phyloP scores from a whole-genome alignment of 23 tunicate genomes.

The Halocynthia aurantium region DNA sequence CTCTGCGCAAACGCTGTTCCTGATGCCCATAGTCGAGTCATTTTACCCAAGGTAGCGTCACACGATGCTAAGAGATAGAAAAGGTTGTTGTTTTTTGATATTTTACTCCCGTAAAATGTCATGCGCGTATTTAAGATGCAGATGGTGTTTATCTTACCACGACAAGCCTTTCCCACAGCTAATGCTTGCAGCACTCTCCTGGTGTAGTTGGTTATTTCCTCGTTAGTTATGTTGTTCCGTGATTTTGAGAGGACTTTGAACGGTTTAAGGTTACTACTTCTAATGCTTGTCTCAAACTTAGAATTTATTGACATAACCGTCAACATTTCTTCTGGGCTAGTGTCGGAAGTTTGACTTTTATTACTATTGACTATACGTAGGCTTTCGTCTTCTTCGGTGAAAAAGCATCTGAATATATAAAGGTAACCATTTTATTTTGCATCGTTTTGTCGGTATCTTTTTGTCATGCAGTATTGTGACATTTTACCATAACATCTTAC shows the following conservation, averaged over 20 bases:
- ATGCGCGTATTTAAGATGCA: too few species aligned
- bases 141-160: too few species aligned
- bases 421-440: neutral
- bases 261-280: too few species aligned
- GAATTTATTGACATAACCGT: too few species aligned
- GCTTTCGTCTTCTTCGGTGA: conserved; percentile 1
- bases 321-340: neutral
- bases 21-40: conserved; percentile 1
- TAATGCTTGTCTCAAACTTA: too few species aligned
- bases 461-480: neutral
- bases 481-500: neutral
- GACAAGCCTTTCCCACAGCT: neutral
- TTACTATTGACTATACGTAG: neutral
- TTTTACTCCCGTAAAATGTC: too few species aligned
- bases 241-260: too few species aligned
- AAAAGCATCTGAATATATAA: neutral
- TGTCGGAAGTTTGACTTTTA: neutral
- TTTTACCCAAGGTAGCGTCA: neutral
- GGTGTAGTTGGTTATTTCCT: too few species aligned
- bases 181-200: too few species aligned
- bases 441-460: neutral
- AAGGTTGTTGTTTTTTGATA: too few species aligned
- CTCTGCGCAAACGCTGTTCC: neutral
- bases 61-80: neutral
- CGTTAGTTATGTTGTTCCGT: too few species aligned